Conservation (phyloP, 2,888 invertebrate genomes). For the Sinhomidia bicolor region DNA sequence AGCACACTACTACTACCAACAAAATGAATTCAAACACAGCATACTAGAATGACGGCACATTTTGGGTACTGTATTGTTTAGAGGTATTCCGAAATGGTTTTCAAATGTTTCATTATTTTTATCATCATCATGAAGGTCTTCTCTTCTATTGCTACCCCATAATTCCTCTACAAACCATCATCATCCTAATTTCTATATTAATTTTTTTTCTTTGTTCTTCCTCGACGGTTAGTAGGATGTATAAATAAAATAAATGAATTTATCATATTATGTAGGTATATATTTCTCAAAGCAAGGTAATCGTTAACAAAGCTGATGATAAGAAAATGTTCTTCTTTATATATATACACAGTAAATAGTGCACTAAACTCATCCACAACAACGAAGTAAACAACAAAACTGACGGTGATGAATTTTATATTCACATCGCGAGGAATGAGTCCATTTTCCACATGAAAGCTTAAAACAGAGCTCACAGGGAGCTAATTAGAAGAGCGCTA, state of each 20-base stretch:
- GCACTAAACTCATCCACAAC: background rate
- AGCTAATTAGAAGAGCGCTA: constrained; percentile 66
- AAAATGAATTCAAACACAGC: constrained; percentile 50
- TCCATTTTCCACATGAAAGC: constrained; percentile 61
- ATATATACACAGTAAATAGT: background rate
- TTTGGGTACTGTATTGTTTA: background rate
- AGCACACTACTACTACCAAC: background rate
- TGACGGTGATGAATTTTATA: constrained; percentile 59
- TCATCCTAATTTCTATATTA: constrained; percentile 29
- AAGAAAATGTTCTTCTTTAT: background rate
- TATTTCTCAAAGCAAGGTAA: background rate
- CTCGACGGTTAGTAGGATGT: background rate
- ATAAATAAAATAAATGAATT: no score
- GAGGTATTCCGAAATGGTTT: background rate
- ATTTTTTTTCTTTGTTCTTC: constrained; percentile 3
- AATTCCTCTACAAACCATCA: background rate
- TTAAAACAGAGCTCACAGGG: constrained; percentile 56
- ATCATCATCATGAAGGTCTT: background rate
- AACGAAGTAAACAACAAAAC: constrained; percentile 51
- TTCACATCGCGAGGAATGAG: constrained; percentile 49
- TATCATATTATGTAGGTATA: background rate
- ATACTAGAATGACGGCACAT: background rate
- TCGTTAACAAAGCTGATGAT: constrained; percentile 23
- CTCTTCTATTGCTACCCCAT: background rate
- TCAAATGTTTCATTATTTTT: constrained; percentile 31